These are phyloP conservation scores for Drosophila acutilabella DNA, from an alignment of 2,888 invertebrate genomes.

Conservation along the genomic window DNA sequence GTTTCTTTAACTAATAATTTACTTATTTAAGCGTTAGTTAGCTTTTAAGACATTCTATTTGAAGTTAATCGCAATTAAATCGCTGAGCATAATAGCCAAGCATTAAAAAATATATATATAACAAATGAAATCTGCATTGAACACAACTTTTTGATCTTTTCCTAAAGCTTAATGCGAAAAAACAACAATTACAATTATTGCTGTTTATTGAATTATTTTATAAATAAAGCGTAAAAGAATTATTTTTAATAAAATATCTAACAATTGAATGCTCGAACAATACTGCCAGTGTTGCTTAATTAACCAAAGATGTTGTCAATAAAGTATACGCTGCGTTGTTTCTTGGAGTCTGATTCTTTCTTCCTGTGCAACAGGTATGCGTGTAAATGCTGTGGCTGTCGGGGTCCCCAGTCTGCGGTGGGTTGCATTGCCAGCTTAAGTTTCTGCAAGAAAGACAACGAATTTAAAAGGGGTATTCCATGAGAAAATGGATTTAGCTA, in stretches of 20 bases:
- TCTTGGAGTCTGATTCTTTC: slow-evolving; percentile 19
- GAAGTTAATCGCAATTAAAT: slow-evolving; percentile 46
- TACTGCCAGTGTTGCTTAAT: slow-evolving; percentile 2
- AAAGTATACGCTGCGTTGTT: slow-evolving; percentile 53
- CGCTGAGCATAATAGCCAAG: slow-evolving; percentile 52
- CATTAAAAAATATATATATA: slow-evolving; percentile 34
- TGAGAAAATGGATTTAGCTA: slow-evolving; percentile 2
- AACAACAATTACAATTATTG: slow-evolving; percentile 34
- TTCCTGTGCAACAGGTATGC: slow-evolving; percentile 84
- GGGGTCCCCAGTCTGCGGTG: slow-evolving; percentile 82
- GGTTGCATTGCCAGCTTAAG: slow-evolving; percentile 76
- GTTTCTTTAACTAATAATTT: background rate
- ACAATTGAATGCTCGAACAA: background rate
- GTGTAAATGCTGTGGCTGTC: slow-evolving; percentile 83
- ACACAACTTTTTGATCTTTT: slow-evolving; percentile 44
- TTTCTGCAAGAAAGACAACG: slow-evolving; percentile 72
- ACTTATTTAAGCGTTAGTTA: slow-evolving; percentile 36
- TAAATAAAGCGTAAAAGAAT: slow-evolving; percentile 58
- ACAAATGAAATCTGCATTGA: slow-evolving; percentile 30
- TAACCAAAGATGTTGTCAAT: slow-evolving; percentile 83
- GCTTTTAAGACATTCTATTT: slow-evolving; percentile 27
- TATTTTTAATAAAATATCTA: slow-evolving; percentile 30
- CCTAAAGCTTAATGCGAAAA: slow-evolving; percentile 53
- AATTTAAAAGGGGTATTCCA: background rate
- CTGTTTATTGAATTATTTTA: slow-evolving; percentile 40